phyloP scores from a whole-genome alignment of 1,140 invertebrate genomes.

The Lasioglossum baleicum region DNA sequence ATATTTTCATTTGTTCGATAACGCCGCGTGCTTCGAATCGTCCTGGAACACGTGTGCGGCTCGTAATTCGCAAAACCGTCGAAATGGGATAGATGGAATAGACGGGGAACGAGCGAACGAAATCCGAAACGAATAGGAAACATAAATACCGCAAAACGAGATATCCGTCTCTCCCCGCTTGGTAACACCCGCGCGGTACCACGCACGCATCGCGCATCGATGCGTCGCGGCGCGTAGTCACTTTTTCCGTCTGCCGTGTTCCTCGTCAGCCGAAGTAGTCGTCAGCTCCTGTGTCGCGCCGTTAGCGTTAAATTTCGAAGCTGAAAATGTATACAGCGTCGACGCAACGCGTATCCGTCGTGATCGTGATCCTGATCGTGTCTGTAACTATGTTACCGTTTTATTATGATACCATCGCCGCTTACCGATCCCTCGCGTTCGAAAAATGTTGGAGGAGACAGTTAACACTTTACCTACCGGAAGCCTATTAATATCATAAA shows the following conservation, averaged over 20 bases:
- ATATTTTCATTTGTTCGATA: background rate
- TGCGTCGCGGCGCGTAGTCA: slow-evolving; percentile 5
- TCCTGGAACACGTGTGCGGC: background rate
- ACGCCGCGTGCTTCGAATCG: too few relatives aligned
- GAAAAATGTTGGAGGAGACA: too few relatives aligned
- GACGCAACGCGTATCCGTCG: background rate
- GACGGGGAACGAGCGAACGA: slow-evolving; percentile 9
- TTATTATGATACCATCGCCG: too few relatives aligned
- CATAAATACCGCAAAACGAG: background rate
- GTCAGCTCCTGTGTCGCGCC: slow-evolving; percentile 3
- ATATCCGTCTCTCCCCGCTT: too few relatives aligned
- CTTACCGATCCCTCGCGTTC: too few relatives aligned
- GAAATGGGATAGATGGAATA: slow-evolving; percentile 12
- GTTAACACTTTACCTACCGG: too few relatives aligned
- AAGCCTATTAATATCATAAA: too few relatives aligned
- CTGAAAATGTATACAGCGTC: slow-evolving; percentile 32
- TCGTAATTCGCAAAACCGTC: background rate
- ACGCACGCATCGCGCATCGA: slow-evolving; percentile 30
- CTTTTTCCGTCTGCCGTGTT: background rate
- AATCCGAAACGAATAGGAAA: slow-evolving; percentile 36
- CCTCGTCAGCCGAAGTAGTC: slow-evolving; percentile 40
- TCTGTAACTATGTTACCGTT: too few relatives aligned
- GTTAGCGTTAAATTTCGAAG: slow-evolving; percentile 30
- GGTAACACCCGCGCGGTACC: slow-evolving; percentile 20
- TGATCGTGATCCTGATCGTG: too few relatives aligned